phyloP scores from a whole-genome alignment of 2,888 invertebrate species.

The Pyrrhia umbra region DNA sequence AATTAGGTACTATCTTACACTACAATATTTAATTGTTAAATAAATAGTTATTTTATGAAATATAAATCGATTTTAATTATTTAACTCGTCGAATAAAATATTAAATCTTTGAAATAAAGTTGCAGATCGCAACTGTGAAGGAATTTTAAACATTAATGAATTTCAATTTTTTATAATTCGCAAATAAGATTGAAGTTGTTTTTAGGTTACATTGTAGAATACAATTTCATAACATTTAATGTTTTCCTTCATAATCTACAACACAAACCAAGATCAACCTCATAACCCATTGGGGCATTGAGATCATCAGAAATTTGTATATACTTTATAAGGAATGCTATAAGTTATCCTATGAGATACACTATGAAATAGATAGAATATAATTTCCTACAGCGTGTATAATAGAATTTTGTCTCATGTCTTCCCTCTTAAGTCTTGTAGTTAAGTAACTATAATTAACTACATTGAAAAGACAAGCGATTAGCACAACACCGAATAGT shows the following conservation, averaged over 20 bases:
- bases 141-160: slow-evolving; percentile 44
- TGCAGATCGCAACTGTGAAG: slow-evolving; percentile 38
- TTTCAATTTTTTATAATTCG: slow-evolving; percentile 39
- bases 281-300: slow-evolving; percentile 62
- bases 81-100: slow-evolving; percentile 35
- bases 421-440: slow-evolving; percentile 63
- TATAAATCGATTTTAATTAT: slow-evolving; percentile 44
- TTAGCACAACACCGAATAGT: slow-evolving; percentile 62
- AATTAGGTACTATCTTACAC: slow-evolving; percentile 32
- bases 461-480: slow-evolving; percentile 62
- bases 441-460: slow-evolving; percentile 59
- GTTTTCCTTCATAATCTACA: slow-evolving; percentile 28
- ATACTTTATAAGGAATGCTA: slow-evolving; percentile 53
- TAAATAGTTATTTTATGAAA: slow-evolving; percentile 43
- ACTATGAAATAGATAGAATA: slow-evolving; percentile 63
- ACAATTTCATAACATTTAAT: slow-evolving; percentile 46
- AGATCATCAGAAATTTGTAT: slow-evolving; percentile 52
- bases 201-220: slow-evolving; percentile 17
- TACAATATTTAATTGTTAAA: slow-evolving; percentile 44
- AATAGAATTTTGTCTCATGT: slow-evolving; percentile 62
- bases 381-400: slow-evolving; percentile 60
- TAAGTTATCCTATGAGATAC: slow-evolving; percentile 57
- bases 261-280: slow-evolving; percentile 40
- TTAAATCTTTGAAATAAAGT: slow-evolving; percentile 39
- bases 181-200: slow-evolving; percentile 45